Conservation (phyloP, 2,888 invertebrate genomes). For the Molorchus minor region DNA sequence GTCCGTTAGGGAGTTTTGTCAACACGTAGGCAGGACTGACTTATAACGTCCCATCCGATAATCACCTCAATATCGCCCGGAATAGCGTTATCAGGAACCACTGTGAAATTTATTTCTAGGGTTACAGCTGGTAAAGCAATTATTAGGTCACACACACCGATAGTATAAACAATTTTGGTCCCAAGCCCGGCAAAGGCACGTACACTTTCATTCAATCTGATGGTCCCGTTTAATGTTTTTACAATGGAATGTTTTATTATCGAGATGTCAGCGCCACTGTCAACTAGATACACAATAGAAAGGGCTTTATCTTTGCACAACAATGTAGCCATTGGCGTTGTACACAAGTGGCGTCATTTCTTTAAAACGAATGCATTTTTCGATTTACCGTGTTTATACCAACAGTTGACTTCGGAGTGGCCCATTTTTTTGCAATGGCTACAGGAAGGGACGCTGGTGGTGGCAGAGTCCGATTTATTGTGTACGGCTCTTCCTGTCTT, state of each 20-base stretch:
- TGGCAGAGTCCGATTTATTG: background rate
- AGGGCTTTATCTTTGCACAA: conserved; percentile 27
- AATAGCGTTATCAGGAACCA: conserved; percentile 30
- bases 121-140: conserved; percentile 31
- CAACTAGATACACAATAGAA: conserved; percentile 29
- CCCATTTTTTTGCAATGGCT: conserved; percentile 36
- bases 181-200: conserved; percentile 32
- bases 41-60: background rate
- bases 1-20: no score
- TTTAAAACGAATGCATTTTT: conserved; percentile 24
- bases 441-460: conserved; percentile 12
- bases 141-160: conserved; percentile 33
- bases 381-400: conserved; percentile 31
- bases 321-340: conserved; percentile 37
- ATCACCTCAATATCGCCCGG: conserved; percentile 21
- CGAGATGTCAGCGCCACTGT: conserved; percentile 41
- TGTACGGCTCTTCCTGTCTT: background rate
- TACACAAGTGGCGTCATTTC: conserved; percentile 28
- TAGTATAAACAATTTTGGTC: conserved; percentile 28
- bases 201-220: conserved; percentile 18
- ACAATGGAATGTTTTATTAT: conserved; percentile 31
- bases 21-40: conserved; percentile 27
- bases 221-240: conserved; percentile 22
- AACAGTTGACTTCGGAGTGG: conserved; percentile 32
- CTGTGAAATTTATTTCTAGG: conserved; percentile 32